phyloP scores from a whole-genome alignment of 2,113 vertebrate species.

The Psophia crepitans region DNA sequence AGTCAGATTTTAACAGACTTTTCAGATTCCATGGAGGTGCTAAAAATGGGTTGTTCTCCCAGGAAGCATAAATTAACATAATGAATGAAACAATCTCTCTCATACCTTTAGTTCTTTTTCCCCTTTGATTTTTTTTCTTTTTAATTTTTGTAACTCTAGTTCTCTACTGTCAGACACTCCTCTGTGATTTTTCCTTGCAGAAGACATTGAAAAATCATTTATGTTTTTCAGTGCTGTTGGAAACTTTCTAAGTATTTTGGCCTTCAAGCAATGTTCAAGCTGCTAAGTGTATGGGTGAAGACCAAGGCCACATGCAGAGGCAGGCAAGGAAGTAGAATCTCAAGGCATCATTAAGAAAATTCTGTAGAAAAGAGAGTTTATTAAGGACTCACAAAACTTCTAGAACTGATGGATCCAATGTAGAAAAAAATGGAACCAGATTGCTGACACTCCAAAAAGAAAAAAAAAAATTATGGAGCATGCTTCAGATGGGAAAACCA shows the following conservation, averaged over 20 bases:
- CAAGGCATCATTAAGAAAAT: background rate
- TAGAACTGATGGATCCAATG: background rate
- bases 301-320: background rate
- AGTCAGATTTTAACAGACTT: background rate
- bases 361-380: background rate
- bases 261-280: background rate
- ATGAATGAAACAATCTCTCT: background rate
- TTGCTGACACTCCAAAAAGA: background rate
- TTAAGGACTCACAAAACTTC: background rate
- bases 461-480: background rate
- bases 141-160: background rate
- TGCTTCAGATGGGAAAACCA: background rate
- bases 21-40: background rate
- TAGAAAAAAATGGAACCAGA: background rate
- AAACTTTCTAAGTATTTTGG: background rate
- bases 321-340: background rate
- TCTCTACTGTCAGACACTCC: background rate
- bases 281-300: background rate
- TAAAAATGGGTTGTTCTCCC: background rate
- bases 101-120: background rate
- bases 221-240: background rate
- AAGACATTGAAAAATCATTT: background rate
- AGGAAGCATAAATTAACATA: background rate
- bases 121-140: background rate
- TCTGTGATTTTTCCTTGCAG: background rate